These are phyloP conservation scores for Orius laevigatus DNA, from an alignment of 1,140 invertebrate species.

Conservation along the genomic window DNA sequence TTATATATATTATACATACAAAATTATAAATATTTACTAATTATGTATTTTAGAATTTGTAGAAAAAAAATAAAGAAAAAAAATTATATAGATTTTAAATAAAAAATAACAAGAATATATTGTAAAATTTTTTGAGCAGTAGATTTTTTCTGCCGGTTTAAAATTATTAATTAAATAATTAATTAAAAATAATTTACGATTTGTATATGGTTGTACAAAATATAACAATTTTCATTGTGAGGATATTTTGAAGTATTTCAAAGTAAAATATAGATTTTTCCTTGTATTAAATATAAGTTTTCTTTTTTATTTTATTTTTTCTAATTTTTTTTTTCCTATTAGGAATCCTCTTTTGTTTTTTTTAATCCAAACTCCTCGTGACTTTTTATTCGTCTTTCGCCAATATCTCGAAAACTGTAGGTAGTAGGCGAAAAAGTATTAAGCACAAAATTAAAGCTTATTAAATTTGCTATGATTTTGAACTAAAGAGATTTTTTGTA, in stretches of 20 bases:
- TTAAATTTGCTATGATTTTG: too few species aligned
- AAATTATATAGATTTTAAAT: slow-evolving; percentile 15
- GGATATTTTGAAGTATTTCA: slow-evolving; percentile 22
- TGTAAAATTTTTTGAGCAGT: slow-evolving; percentile 17
- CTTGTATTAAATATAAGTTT: slow-evolving; percentile 3
- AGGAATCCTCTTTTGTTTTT: too few species aligned
- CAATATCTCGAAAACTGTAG: too few species aligned
- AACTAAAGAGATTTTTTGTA: too few species aligned
- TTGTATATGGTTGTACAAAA: slow-evolving; percentile 22
- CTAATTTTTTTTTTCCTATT: too few species aligned
- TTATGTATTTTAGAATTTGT: slow-evolving; percentile 15
- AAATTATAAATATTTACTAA: slow-evolving; percentile 12
- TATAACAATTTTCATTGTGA: slow-evolving; percentile 21
- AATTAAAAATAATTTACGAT: not conserved
- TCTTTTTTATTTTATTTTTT: too few species aligned
- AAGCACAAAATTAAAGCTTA: too few species aligned
- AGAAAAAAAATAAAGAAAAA: slow-evolving; percentile 11
- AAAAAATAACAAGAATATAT: slow-evolving; percentile 6
- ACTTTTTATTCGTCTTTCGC: too few species aligned
- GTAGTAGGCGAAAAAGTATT: too few species aligned
- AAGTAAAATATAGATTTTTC: slow-evolving; percentile 19
- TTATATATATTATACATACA: not conserved
- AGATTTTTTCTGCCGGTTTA: slow-evolving; percentile 16
- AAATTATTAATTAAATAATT: slow-evolving; percentile 15
- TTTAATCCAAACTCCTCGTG: too few species aligned